Evolutionary conservation across 1,140 invertebrate genomes (phyloP), one percentile per base, ranked within the genome.

Genomic region (Procambarus virginalis): DNA sequence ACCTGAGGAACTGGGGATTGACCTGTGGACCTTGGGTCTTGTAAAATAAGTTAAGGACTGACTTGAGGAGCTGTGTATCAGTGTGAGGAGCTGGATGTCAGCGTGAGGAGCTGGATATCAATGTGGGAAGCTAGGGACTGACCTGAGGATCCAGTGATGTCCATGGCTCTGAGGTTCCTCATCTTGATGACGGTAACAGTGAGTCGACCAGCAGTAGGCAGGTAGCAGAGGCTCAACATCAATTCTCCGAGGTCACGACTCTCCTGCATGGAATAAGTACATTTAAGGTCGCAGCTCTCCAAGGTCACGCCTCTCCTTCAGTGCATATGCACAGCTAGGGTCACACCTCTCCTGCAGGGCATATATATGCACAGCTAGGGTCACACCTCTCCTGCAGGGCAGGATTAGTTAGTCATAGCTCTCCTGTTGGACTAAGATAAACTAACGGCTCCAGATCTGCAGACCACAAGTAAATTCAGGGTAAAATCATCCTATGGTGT

Each of bases 141-240:
- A 97, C 96, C 96, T 92, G 96, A 97, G 68, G 95, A 95, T 79
- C 97, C 97, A 10, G 96, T 97, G 84, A 97, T 96, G 93, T 97
- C 97, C 96, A 97, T 97, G 46, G 96, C 96, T 93, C 96, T 96
- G 0, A 97, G 94, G 93, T 97, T 97, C 91, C 96, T 95, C 34
- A 96, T 97, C 94, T 97, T 97, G 73, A 97, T 95, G 17, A 97
- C 95, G 2, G 96, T 97, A 17, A 97, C 94, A 17, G 96, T 97
- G 49, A 97, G 94, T 86, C 97, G 95, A 8, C 96, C 96, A 77
- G 96, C 96, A 51, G 96, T 97, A 20, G 96, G 96, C 48, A 97
- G 94, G 93, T 97, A 97, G 92, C 96, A 96, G 58, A 97, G 94
- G n/a, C 96, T 96, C 78, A 97, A 90, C 95, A 97, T 96, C 86